Percentiles rank a stretch among this genome's conserved stretches.
Conservation (phyloP, 2,888 invertebrate species). For the Macrosoma leucophasiata region DNA sequence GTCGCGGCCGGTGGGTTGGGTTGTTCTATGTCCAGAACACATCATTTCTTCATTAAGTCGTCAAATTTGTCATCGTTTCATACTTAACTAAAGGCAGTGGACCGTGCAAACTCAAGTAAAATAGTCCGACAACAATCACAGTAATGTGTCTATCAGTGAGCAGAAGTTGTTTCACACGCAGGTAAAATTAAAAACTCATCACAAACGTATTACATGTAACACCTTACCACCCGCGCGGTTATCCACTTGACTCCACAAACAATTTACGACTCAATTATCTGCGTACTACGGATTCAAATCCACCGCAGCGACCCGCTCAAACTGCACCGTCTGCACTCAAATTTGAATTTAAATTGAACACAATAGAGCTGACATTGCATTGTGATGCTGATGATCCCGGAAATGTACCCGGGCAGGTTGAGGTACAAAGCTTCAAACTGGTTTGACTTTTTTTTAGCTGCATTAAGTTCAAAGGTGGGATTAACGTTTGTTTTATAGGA, state of each 20-base stretch:
- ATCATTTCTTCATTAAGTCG: conserved; percentile 13
- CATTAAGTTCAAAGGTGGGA: conserved; percentile 34
- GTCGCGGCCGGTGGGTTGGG: too few species aligned
- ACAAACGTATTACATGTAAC: conserved; percentile 65
- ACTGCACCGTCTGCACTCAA: conserved; percentile 10
- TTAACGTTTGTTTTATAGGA: conserved; percentile 37
- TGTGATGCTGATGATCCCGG: conserved; percentile 27
- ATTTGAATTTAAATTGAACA: conserved; percentile 16
- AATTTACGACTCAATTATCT: conserved; percentile 23
- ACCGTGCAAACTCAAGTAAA: conserved; percentile 30
- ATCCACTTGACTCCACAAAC: conserved; percentile 6
- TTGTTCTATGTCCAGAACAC: too few species aligned
- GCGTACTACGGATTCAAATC: conserved; percentile 16
- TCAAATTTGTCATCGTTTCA: conserved; percentile 9
- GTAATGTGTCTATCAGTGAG: conserved; percentile 64
- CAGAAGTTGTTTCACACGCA: conserved; percentile 63
- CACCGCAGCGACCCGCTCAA: conserved; percentile 11
- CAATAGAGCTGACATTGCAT: conserved; percentile 23
- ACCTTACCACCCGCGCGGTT: conserved; percentile 48
- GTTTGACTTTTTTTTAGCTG: conserved; percentile 24
- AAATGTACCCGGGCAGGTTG: conserved; percentile 35
- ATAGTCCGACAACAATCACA: conserved; percentile 33
- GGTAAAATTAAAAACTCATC: conserved; percentile 68
- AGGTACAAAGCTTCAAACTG: conserved; percentile 24
- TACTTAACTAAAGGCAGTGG: too few species aligned